A percentile compares a stretch with the other conserved stretches of the same genome.
Evolutionary conservation across 2,113 vertebrate genomes (phyloP).

Genomic region (Chinchilla lanigera): DNA sequence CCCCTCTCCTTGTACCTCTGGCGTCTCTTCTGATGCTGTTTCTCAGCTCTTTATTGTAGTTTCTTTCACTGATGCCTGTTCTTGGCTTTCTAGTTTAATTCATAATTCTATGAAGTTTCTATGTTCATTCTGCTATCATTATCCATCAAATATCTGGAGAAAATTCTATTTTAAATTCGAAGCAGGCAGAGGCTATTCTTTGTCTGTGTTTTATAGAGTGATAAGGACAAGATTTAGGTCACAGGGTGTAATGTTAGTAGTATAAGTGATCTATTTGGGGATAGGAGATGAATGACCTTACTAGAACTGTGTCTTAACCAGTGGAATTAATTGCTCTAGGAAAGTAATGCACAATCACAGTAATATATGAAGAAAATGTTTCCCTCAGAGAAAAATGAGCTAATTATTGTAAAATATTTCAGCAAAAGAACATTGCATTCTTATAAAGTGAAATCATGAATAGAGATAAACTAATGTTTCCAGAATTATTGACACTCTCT

Average conservation of each 20-base stretch:
- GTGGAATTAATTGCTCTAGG: slow-evolving; percentile 45
- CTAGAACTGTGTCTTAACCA: slow-evolving; percentile 35
- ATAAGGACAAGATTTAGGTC: neutral
- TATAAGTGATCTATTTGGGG: neutral
- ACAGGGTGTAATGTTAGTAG: neutral
- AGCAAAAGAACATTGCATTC: slow-evolving; percentile 53
- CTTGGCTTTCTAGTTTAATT: slow-evolving; percentile 25
- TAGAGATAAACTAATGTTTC: slow-evolving; percentile 72
- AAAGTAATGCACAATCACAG: slow-evolving; percentile 50
- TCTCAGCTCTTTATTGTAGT: neutral
- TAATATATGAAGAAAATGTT: slow-evolving; percentile 62
- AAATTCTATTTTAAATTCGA: neutral
- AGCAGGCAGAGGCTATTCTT: neutral
- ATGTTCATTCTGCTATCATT: neutral
- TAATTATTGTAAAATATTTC: slow-evolving; percentile 71
- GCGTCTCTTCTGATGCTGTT: neutral
- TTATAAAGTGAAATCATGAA: slow-evolving; percentile 67
- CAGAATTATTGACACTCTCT: slow-evolving; percentile 67
- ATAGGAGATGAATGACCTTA: neutral
- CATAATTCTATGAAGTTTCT: neutral
- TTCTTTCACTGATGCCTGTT: neutral
- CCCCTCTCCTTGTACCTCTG: neutral
- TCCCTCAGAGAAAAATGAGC: slow-evolving; percentile 47
- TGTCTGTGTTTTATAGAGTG: neutral
- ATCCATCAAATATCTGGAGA: neutral